Base-by-base conservation (phyloP, 2,797 vertebrate genomes). In the Atherinosoma microstoma region DNA sequence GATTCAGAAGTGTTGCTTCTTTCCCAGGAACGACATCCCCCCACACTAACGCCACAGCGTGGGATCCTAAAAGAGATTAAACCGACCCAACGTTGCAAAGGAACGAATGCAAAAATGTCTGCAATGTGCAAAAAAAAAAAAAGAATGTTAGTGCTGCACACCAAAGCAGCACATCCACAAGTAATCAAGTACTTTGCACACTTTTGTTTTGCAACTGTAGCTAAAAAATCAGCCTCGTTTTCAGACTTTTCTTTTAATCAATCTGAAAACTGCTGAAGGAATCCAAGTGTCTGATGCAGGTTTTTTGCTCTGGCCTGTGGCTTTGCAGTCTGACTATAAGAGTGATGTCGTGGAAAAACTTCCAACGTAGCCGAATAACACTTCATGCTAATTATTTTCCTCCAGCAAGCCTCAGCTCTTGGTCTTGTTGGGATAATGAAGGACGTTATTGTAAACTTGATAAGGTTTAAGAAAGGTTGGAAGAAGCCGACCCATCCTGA, bases 321-420 rank as follows among this genome's bases (percentile, higher is more conserved):
- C 54, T 58, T 51, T 49, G 32, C 6, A 27, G 7, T 68, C 6
- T 29, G 0, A n/a, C 42, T 49, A 30, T 15, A 68, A 6, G 0
- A 58, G 66, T 13, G 30, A 68, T 36, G 2, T 58, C 18, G 45
- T 58, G 38, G 5, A 72, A 64, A 72, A 64, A 7, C 22, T 57
- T 38, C 22, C 24, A 22, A 5, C 36, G 22, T 29, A 10, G n/a
- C 59, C 6, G 42, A 20, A 7, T 34, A 58, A 32, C 40, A 12
- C 2, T 16, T 47, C 15, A 40, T 47, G 36, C 34, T 49, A 36
- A 59, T 61, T 4, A 15, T 16, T 59, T 24, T 30, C 62, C 54
- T 24, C n/a, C 6, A 34, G 47, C 22, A 67, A 29, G 42, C 12
- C 22, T 59, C 29, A 11, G 40, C 15, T 35, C 1, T 16, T 54